phyloP scores from a whole-genome alignment of 2,797 vertebrate genomes.

The Todus mexicanus region DNA sequence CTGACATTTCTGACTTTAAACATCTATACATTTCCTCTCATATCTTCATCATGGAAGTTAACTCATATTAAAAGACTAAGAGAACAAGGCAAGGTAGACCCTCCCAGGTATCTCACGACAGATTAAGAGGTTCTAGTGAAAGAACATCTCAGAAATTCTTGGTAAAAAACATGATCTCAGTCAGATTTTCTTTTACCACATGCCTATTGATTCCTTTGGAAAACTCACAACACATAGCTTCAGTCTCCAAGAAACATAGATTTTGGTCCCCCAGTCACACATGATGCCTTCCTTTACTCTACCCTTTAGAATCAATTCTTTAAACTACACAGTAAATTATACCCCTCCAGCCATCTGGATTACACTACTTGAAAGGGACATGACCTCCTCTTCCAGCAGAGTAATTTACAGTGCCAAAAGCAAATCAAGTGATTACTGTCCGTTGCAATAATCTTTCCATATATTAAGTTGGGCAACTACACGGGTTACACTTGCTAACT shows the following conservation, averaged over 20 bases:
- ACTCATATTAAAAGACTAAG: neutral
- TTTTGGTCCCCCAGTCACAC: neutral
- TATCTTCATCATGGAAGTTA: neutral
- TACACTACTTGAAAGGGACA: constrained; percentile 26
- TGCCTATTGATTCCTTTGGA: neutral
- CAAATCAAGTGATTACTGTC: neutral
- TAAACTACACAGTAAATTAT: neutral
- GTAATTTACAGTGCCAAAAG: constrained; percentile 33
- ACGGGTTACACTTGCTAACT: neutral
- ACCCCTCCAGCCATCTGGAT: constrained; percentile 5
- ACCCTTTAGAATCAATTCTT: neutral
- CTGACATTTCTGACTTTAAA: neutral
- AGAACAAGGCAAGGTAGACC: neutral
- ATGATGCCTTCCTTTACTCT: neutral
- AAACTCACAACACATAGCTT: neutral
- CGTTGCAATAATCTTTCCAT: neutral
- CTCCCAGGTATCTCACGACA: neutral
- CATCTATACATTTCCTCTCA: neutral
- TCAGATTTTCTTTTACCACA: neutral
- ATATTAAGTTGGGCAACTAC: neutral
- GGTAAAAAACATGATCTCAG: neutral
- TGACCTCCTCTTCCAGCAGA: neutral
- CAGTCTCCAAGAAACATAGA: neutral
- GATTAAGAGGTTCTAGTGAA: neutral
- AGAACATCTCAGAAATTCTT: neutral